Evolutionary conservation across 2,113 vertebrate genomes (phyloP), one percentile per base, ranked within the genome.

Genomic region (Perognathus longimembris): DNA sequence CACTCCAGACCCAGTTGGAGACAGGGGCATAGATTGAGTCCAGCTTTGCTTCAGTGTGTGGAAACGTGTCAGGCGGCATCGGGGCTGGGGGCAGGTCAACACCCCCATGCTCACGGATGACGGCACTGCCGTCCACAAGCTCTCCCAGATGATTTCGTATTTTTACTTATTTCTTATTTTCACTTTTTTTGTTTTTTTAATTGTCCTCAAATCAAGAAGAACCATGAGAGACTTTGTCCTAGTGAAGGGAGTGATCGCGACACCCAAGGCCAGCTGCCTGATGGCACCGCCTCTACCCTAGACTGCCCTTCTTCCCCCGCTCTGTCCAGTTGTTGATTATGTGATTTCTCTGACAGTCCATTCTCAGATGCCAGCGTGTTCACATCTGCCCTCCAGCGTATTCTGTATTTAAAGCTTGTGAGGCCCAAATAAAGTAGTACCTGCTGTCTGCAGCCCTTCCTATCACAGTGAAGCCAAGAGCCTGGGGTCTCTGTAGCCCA

Each of bases 341-440:
- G 94, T 95, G 92, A 92, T 54, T 89, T 89, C 64, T 95, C 91
- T 63, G 81, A 88, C 73, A 69, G 7, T 92, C 88, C 64, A 3
- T 57, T 93, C 92, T 88, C 89, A 92, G 22, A 90, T 64, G 95
- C 92, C 91, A 80, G 81, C 36, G 54, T 81, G 75, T 86, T 76
- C 67, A 78, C 61, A 34, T 83, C 69, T 73, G 30, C 67, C 73
- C 79, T 57, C 79, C 80, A 89, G 86, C 82, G 78, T 84, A 40
- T 93, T 96, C 95, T 96, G 96, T 97, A 97, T 97, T 97, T 97
- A 97, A 97, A 96, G 97, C 96, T 97, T 97, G 85, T 10, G 18
- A 97, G 96, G 90, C 92, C 93, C 89, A 97, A 54, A 97, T 97
- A 97, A 97, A 95, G 61, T 96, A 96, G 95, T 91, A 90, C 71